Evolutionary conservation across 2,888 invertebrate species (phyloP), one percentile per base, ranked within the genome.

Genomic region (Scaptomyza polygonia): DNA sequence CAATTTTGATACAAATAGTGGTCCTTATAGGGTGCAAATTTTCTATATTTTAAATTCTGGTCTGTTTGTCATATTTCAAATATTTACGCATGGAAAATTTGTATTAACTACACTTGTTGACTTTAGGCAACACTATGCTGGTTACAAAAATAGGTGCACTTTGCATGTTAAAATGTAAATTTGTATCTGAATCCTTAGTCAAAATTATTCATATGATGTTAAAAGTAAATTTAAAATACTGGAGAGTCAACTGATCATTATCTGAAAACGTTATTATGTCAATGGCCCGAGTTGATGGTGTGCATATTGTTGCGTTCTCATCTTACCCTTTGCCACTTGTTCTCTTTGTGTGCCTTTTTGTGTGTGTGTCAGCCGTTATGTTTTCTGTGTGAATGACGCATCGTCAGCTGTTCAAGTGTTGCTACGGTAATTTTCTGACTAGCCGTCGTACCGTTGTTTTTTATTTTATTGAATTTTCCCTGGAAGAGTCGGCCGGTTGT

Each of bases 381-480:
- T 67, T 67, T 72, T 65, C 65, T 67, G 73, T 72, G 55, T 71
- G 86, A 80, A 88, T 85, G 84, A 85, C 84, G 84, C 84, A 85
- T 85, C 86, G 72, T 88, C 84, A 85, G 84, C 84, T 85, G 84
- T 88, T 85, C 54, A 34, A 67, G 66, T 68, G 53, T 59, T 75
- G 59, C 53, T 72, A 72, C 80, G 62, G 88, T 72, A 72, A 72
- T 86, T 83, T 88, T 67, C 78, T 69, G 67, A 63, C 65, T 48
- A 39, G 49, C 43, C 59, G 58, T 27, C 44, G 54, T 59, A 65
- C 68, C 67, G 67, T 79, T 82, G 72, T 88, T 80, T 86, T 71
- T 67, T 70, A 72, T 75, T 79, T 83, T 88, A 88, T 83, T 88
- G 88, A 83, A 83, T 88, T 88, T 88, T 83, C 80, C 68, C 61